Evolutionary conservation across 2,113 vertebrate genomes (phyloP), one percentile per base, ranked within the genome.

Genomic region (Saccopteryx leptura): DNA sequence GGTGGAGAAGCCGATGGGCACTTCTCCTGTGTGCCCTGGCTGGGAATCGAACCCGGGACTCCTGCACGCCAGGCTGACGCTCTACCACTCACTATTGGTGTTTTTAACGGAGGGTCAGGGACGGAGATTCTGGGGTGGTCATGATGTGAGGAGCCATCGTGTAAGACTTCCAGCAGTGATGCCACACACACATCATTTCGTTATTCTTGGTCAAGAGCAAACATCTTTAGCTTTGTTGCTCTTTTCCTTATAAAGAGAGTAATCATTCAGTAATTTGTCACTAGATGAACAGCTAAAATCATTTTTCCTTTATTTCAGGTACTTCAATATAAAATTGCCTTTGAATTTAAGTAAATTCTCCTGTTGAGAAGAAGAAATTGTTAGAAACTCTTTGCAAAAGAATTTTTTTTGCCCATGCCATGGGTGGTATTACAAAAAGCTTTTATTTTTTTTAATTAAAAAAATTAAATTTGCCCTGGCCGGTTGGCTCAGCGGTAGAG

Each of bases 281-380:
- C 31, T 48, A 80, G 56, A 58, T 60, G 69, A 76, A 33, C 13
- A 75, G 19, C 46, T 19, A 78, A 50, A 50, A 19, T 88, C 3
- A 80, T 66, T 61, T 87, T 91, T 94, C 90, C 15, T 75, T 65
- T 50, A 56, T 84, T 81, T 94, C 23, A 76, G n/a, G 7, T 7
- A 72, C 69, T 88, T 85, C 50, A 65, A 52, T 58, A 63, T 71
- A 60, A 66, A 93, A 12, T 61, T 58, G 58, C 23, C 54, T 84
- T 76, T 82, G 58, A 81, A 54, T 63, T 86, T 78, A 79, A 48
- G 24, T 74, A 81, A 92, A 66, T 90, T 72, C 74, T 76, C 18
- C 75, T 61, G 11, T 80, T 93, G 56, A 56, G 46, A 71, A 80
- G 80, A 75, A 76, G 46, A 18, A 65, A 66, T 74, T 92, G 39